Percentiles rank a stretch among this genome's conserved stretches.
phyloP scores from a whole-genome alignment of 2,888 invertebrate genomes.

The Caenorhabditis afra region DNA sequence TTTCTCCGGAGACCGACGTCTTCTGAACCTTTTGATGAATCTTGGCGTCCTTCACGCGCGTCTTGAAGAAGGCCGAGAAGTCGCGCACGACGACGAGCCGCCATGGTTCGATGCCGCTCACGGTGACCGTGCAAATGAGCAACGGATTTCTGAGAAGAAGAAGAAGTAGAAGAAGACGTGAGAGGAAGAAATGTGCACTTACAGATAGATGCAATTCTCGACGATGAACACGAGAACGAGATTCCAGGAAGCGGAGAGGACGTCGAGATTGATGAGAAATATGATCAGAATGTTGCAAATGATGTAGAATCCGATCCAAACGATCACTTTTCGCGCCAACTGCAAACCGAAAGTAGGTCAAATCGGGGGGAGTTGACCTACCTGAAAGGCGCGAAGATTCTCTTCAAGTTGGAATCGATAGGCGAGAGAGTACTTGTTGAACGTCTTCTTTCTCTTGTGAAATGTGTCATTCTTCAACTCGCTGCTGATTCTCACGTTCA shows the following conservation, averaged over 20 bases:
- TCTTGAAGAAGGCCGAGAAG: neutral
- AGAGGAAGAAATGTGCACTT: neutral
- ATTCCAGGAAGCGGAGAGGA: conserved; percentile 8
- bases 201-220: conserved; percentile 35
- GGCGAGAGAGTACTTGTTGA: conserved; percentile 33
- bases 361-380: neutral
- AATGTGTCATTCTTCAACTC: conserved; percentile 20
- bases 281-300: conserved; percentile 21
- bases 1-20: neutral
- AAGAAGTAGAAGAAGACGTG: too few relatives aligned
- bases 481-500: conserved; percentile 22
- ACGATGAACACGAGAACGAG: conserved; percentile 21
- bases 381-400: conserved; percentile 34
- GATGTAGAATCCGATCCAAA: conserved; percentile 37
- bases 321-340: conserved; percentile 31
- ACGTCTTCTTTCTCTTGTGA: conserved; percentile 15
- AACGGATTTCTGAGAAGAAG: conserved; percentile 21
- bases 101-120: conserved; percentile 8
- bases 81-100: neutral
- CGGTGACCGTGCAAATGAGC: conserved; percentile 19
- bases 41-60: neutral
- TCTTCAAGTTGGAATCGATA: conserved; percentile 46
- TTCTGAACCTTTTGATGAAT: neutral
- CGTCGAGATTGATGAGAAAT: conserved; percentile 8
- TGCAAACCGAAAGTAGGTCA: neutral